A percentile compares a stretch with the other conserved stretches of the same genome.
These are phyloP conservation scores for Sisyra nigra DNA, from an alignment of 2,888 invertebrate species.

Conservation along the genomic window DNA sequence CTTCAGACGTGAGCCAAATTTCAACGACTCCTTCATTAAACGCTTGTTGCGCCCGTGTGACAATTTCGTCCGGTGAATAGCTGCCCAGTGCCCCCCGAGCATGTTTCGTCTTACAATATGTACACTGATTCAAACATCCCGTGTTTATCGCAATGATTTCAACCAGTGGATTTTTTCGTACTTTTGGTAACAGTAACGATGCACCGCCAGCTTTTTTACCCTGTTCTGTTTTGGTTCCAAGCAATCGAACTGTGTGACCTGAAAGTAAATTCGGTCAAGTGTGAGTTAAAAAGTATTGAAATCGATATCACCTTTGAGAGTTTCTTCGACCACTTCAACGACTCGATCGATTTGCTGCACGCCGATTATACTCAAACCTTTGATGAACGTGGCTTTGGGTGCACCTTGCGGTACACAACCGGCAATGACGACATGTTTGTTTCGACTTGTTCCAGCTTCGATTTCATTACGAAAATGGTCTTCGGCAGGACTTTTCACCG, in stretches of 20 bases:
- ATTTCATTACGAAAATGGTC: slow-evolving; percentile 89
- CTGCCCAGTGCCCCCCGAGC: slow-evolving; percentile 94
- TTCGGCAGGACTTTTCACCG: slow-evolving; percentile 95
- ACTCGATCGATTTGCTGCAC: slow-evolving; percentile 97
- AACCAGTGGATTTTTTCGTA: slow-evolving; percentile 86
- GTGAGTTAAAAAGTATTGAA: background rate
- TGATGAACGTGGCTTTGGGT: slow-evolving; percentile 48
- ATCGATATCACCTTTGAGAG: slow-evolving; percentile 56
- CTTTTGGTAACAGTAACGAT: slow-evolving; percentile 75
- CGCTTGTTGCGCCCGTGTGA: slow-evolving; percentile 70
- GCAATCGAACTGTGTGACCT: slow-evolving; percentile 57
- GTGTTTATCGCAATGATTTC: slow-evolving; percentile 96
- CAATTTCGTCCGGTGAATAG: slow-evolving; percentile 79
- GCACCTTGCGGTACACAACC: slow-evolving; percentile 96
- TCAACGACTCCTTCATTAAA: slow-evolving; percentile 88
- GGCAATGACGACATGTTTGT: slow-evolving; percentile 83
- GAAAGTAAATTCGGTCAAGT: slow-evolving; percentile 10
- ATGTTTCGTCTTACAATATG: slow-evolving; percentile 97
- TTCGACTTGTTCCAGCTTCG: slow-evolving; percentile 49
- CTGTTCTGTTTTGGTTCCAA: slow-evolving; percentile 66
- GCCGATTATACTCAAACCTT: slow-evolving; percentile 85
- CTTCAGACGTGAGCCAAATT: slow-evolving; percentile 96
- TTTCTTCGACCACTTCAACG: slow-evolving; percentile 95
- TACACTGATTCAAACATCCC: slow-evolving; percentile 95
- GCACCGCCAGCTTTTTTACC: slow-evolving; percentile 79